Conservation (phyloP, 1,140 invertebrate species). For the Uloborus diversus region DNA sequence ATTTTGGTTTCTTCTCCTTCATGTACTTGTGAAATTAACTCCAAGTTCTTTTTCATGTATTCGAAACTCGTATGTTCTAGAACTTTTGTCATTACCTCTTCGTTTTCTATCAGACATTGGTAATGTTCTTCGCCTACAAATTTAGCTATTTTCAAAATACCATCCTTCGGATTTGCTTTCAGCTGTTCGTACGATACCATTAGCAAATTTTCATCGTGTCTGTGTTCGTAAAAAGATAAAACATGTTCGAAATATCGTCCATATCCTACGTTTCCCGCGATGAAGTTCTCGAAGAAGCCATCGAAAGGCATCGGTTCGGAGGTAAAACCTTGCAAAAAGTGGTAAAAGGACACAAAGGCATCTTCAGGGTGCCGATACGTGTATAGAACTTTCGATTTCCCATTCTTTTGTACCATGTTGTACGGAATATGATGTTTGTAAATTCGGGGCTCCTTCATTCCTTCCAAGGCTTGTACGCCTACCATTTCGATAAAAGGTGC, state of each 20-base stretch:
- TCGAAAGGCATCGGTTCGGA: constrained; percentile 31
- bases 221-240: constrained; percentile 52
- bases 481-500: constrained; percentile 33
- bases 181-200: constrained; percentile 61
- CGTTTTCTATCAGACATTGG: not conserved
- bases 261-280: constrained; percentile 26
- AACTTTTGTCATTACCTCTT: constrained; percentile 10
- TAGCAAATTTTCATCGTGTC: constrained; percentile 59
- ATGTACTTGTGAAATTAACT: not conserved
- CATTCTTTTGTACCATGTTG: constrained; percentile 13
- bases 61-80: constrained; percentile 25
- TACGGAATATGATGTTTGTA: constrained; percentile 72
- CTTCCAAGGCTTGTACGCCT: not conserved
- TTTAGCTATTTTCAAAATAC: constrained; percentile 22
- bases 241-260: constrained; percentile 62
- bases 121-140: constrained; percentile 64
- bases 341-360: constrained; percentile 42
- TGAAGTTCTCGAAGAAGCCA: constrained; percentile 48
- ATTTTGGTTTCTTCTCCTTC: not conserved
- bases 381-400: constrained; percentile 12
- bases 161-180: not conserved
- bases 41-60: constrained; percentile 42
- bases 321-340: constrained; percentile 2
- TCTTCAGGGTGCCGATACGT: constrained; percentile 51
- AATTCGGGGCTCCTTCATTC: not conserved